Evolutionary conservation across 2,113 vertebrate species (phyloP).

Genomic region (Calidris pugnax): DNA sequence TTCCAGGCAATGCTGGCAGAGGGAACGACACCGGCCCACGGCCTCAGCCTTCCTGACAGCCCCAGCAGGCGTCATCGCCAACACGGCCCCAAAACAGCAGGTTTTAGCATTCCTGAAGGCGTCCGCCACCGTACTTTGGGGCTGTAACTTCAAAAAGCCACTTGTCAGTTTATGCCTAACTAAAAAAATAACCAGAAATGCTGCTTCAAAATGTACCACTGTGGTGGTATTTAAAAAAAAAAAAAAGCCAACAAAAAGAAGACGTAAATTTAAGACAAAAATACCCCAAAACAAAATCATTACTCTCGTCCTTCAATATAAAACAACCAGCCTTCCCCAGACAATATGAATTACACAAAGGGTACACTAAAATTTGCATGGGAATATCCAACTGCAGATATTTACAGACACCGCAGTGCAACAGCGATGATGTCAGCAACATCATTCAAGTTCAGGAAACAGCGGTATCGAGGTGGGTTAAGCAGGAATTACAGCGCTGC

Average conservation of each 20-base stretch:
- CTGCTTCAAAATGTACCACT: accelerated
- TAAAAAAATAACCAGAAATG: background rate
- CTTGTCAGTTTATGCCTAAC: background rate
- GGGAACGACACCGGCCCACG: background rate
- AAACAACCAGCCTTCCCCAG: background rate
- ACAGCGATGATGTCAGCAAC: conserved; percentile 46
- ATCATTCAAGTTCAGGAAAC: background rate
- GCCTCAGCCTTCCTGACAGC: background rate
- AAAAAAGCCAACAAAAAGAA: background rate
- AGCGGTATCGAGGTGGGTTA: background rate
- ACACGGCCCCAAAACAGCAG: background rate
- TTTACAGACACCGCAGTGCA: conserved; percentile 55
- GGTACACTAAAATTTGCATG: background rate
- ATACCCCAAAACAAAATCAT: accelerated
- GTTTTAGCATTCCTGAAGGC: background rate
- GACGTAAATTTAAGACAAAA: background rate
- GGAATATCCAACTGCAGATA: background rate
- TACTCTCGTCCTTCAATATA: background rate
- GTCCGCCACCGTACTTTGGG: no score
- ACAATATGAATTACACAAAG: background rate
- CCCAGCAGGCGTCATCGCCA: background rate
- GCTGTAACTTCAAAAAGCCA: background rate
- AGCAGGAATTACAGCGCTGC: conserved; percentile 35
- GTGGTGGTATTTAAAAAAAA: background rate
- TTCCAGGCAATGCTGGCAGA: background rate